phyloP scores from a whole-genome alignment of 2,113 vertebrate species.

The western clawed frog (Xenopus tropicalis) region UCB_Xtro_10.0 CM004444.2:21093501-21094000 shows the following conservation, averaged over 20 bases:
- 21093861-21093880: too few species aligned
- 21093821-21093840: too few species aligned
- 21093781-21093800: too few species aligned
- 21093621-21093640: slow-evolving; percentile 5
- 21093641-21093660: slow-evolving; percentile 35
- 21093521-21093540: slow-evolving; percentile 10
- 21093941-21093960: too few species aligned
- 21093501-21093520: not conserved
- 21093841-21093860: too few species aligned
- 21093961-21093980: too few species aligned
- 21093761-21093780: too few species aligned
- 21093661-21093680: slow-evolving; percentile 30
- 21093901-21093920: too few species aligned
- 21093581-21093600: slow-evolving; percentile 24
- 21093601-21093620: slow-evolving; percentile 27
- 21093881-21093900: too few species aligned
- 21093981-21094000: too few species aligned
- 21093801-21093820: too few species aligned
- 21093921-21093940: too few species aligned
- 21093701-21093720: slow-evolving; percentile 29
- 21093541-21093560: slow-evolving; percentile 6
- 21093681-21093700: slow-evolving; percentile 21
- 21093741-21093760: not conserved
- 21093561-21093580: slow-evolving; percentile 22
- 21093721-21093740: slow-evolving; percentile 1